These are phyloP conservation scores for Salvelinus alpinus DNA, from an alignment of 2,113 vertebrate genomes.

Conservation along the genomic window DNA sequence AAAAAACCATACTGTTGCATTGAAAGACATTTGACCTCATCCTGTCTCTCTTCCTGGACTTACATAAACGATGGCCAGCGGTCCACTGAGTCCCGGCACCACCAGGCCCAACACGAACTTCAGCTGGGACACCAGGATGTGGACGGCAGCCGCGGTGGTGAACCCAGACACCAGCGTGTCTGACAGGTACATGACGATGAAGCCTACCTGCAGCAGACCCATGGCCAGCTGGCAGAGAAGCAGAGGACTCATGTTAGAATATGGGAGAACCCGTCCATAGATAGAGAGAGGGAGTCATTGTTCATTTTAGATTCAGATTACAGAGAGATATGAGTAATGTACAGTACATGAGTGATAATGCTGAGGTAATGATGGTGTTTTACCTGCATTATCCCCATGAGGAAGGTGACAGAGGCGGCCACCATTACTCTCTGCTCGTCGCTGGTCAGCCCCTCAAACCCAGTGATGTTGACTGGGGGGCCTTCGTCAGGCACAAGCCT, in stretches of 20 bases:
- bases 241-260: background rate
- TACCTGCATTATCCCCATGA: constrained; percentile 91
- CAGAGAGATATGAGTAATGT: background rate
- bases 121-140: constrained; percentile 92
- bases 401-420: constrained; percentile 85
- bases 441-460: constrained; percentile 53
- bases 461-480: constrained; percentile 41
- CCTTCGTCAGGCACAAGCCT: constrained; percentile 68
- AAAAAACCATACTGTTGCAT: background rate
- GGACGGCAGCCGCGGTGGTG: constrained; percentile 87
- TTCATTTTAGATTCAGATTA: background rate
- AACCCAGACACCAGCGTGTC: constrained; percentile 84
- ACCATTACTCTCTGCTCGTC: constrained; percentile 77
- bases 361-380: background rate
- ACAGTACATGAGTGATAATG: too few species aligned
- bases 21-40: background rate
- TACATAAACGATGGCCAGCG: constrained; percentile 86
- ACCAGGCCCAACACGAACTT: constrained; percentile 90
- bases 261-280: background rate
- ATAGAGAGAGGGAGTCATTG: background rate
- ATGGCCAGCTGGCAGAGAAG: constrained; percentile 70
- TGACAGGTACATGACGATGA: constrained; percentile 84
- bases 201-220: constrained; percentile 80
- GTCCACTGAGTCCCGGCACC: constrained; percentile 76
- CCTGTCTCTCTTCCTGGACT: constrained; percentile 52